Evolutionary conservation across 2,888 invertebrate genomes (phyloP).

Genomic region (Ptychoptera contaminata): DNA sequence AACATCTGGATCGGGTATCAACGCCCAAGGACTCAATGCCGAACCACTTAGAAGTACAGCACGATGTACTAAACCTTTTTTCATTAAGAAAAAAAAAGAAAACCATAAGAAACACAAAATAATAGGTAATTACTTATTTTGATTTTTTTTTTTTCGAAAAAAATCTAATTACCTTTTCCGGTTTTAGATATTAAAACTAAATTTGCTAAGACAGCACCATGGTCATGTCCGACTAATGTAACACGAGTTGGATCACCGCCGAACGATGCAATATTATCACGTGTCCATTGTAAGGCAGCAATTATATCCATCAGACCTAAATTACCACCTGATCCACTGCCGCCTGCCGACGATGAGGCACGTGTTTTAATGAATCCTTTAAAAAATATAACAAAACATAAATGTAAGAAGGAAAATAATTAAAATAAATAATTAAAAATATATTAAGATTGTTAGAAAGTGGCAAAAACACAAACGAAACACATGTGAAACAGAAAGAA

Average conservation of each 20-base stretch:
- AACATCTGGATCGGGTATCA: conserved; percentile 51
- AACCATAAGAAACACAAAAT: neutral
- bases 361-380: conserved; percentile 42
- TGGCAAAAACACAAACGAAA: no score
- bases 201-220: conserved; percentile 74
- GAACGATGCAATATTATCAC: conserved; percentile 68
- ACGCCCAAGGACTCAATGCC: conserved; percentile 59
- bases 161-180: conserved; percentile 43
- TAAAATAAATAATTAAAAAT: no score
- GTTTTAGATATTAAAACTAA: conserved; percentile 68
- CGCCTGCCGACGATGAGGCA: conserved; percentile 18
- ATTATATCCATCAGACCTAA: conserved; percentile 69
- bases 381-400: neutral
- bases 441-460: no score
- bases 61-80: conserved; percentile 52
- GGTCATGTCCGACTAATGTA: conserved; percentile 72
- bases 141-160: neutral
- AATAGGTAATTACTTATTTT: neutral
- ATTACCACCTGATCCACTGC: conserved; percentile 37
- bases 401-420: conserved; percentile 4
- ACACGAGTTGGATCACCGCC: conserved; percentile 75
- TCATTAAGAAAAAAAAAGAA: neutral
- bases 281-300: conserved; percentile 71
- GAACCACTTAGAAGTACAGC: conserved; percentile 63
- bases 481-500: no score